Evolutionary conservation across 2,888 invertebrate genomes (phyloP), one percentile per base, ranked within the genome.

Genomic region (Drosophila koepferae): DNA sequence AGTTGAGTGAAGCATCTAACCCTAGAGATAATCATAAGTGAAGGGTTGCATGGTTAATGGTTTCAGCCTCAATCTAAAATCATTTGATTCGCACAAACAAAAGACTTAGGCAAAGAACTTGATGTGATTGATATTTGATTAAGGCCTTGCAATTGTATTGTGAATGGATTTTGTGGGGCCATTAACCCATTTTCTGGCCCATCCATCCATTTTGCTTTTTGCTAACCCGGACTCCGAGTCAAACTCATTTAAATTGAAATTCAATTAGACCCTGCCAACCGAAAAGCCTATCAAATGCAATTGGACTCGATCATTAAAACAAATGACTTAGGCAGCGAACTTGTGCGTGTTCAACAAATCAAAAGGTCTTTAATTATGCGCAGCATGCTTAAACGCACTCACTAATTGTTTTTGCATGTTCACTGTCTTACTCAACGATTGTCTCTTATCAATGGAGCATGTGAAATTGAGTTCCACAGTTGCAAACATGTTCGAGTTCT

Each of bases 401-500:
- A 49, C 75, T 77, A 77, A 78, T 78, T 78, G 77, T 72, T 63
- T 85, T 82, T 61, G 51, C 72, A 63, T 74, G 90, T 73, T 80
- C 75, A 69, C 79, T 84, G 88, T 78, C 71, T n/a, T 10, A 40
- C 3, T n/a, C 41, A n/a, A 48, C 63, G 58, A 66, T 63, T 49
- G 48, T 40, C 34, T 46, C 73, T 82, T 84, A 90, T 84, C 84
- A 86, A 64, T 41, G 87, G 70, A 59, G 49, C 63, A 90, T 81
- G 82, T 74, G 59, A 59, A 68, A 46, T 59, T 53, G 86, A 36
- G 40, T 56, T 36, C 34, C 31, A n/a, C 58, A 18, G 65, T 71
- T 66, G 49, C 68, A 61, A 87, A 89, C 86, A 87, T 72, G 90
- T 82, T 81, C 62, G 65, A 85, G 83, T 83, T 90, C 71, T 63